Evolutionary conservation across 2,113 vertebrate genomes (phyloP), one percentile per base, ranked within the genome.

Genomic region (Colistium nudipinnis): DNA sequence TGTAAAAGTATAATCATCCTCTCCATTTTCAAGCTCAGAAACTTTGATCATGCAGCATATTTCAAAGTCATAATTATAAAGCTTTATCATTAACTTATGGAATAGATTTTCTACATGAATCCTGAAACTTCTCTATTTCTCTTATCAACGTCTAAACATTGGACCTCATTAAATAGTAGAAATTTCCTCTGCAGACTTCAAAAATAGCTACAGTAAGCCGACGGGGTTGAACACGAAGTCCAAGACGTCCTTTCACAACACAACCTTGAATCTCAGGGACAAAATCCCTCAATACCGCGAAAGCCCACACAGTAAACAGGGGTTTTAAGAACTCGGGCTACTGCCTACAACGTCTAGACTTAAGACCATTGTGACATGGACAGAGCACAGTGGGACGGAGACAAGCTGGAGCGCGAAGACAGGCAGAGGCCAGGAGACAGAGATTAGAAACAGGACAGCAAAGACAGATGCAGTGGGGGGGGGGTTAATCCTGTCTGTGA

Each of bases 401-500:
- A 73, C 85, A 78, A 80, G 71, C 83, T 55, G 66, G 69, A 59
- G 62, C 53, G 7, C 39, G 61, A 61, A 71, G 81, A 80, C 78
- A 64, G 76, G 74, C 80, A 85, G 81, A 81, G 78, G 84, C 74
- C 81, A 87, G 81, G 74, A 83, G 85, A 89, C 78, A 80, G 78
- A 83, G 89, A 88, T 89, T 82, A 85, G 81, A 74, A 67, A 60
- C 69, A 81, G 87, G 78, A 86, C 76, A 76, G 75, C 41, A 25
- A 74, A 76, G 88, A 82, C 76, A 51, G 82, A 87, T 81, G 83
- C 70, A 78, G 78, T 68, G 68, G 79, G 66, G 64, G 80, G 45
- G 77, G 77, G 86, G 82, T 84, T 93, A 91, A 92, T 93, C 90
- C 87, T 90, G 84, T 84, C 75, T 82, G 80, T 90, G 90, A 93